These are phyloP conservation scores for Peromyscus eremicus DNA, from an alignment of 2,797 vertebrate species.

Conservation along the genomic window DNA sequence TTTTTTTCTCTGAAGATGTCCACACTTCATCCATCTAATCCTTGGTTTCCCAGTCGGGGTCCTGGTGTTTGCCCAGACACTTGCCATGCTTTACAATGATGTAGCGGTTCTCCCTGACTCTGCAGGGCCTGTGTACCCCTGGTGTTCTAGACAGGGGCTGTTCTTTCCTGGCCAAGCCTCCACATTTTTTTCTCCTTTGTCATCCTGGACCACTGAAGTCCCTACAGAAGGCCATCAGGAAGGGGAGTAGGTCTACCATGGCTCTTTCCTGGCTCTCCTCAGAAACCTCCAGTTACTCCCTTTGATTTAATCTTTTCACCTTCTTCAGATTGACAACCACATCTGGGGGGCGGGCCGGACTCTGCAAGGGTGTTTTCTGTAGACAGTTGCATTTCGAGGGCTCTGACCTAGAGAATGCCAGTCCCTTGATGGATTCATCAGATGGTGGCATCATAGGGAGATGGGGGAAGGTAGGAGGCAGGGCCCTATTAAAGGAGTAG, in stretches of 20 bases:
- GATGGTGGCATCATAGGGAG: background rate
- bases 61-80: fast-evolving
- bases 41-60: background rate
- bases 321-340: background rate
- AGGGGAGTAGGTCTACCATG: fast-evolving
- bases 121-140: background rate
- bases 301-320: background rate
- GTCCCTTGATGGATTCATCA: background rate
- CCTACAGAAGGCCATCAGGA: background rate
- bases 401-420: background rate
- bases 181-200: background rate
- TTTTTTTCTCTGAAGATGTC: background rate
- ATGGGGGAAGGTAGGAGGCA: background rate
- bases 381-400: background rate
- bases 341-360: background rate
- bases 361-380: background rate
- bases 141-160: background rate
- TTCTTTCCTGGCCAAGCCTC: background rate
- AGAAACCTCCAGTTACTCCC: no score
- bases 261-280: background rate
- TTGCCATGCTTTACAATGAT: fast-evolving
- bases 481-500: background rate
- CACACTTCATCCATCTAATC: background rate
- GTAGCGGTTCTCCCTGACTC: background rate
- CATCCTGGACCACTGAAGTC: background rate